Conservation (phyloP, 2,888 invertebrate species). For the Leptopterna dolabrata region DNA sequence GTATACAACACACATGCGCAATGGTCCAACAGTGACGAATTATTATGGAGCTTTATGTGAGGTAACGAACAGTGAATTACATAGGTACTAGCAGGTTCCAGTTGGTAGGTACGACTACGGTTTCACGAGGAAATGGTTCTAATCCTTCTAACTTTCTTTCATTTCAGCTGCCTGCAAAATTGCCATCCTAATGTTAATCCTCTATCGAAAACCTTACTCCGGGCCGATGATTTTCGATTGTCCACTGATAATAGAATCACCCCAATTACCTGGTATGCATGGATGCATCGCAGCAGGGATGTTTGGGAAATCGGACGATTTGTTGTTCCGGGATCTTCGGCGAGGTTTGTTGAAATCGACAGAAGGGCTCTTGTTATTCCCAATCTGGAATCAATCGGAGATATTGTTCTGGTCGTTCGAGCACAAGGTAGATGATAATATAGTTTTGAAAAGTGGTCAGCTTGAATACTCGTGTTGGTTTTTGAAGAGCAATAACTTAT, state of each 20-base stretch:
- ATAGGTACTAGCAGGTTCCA: no score
- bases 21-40: no score
- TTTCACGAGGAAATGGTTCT: no score
- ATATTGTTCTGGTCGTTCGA: not conserved
- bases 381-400: not conserved
- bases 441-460: no score
- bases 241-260: not conserved
- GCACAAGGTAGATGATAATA: not conserved
- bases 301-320: not conserved
- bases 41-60: no score
- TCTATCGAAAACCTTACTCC: not conserved
- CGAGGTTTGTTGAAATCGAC: not conserved
- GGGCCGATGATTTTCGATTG: not conserved
- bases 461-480: no score
- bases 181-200: not conserved
- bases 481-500: no score
- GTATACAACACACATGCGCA: no score
- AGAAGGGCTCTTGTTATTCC: not conserved
- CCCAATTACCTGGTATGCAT: not conserved
- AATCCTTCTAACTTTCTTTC: no score
- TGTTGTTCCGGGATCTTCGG: not conserved
- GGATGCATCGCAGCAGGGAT: not conserved
- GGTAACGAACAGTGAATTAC: no score
- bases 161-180: not conserved
- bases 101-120: no score